phyloP scores from a whole-genome alignment of 2,888 invertebrate species.

The Drosophila affinis region DNA sequence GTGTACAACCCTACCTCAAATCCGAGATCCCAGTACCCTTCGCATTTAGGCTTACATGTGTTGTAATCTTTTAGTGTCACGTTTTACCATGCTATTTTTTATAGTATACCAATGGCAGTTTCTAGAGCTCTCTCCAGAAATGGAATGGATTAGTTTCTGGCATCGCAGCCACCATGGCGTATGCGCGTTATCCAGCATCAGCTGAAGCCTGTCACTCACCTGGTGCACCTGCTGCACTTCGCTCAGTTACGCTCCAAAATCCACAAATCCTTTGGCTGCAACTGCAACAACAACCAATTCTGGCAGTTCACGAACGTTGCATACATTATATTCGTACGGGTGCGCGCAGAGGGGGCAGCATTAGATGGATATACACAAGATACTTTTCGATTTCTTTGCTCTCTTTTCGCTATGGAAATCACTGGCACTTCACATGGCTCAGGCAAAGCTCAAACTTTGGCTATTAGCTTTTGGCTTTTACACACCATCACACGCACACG shows the following conservation, averaged over 20 bases:
- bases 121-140: neutral
- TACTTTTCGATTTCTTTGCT: conserved; percentile 11
- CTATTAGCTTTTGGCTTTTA: conserved; percentile 46
- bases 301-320: conserved; percentile 71
- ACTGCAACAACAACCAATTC: conserved; percentile 80
- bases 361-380: conserved; percentile 25
- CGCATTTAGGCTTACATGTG: neutral
- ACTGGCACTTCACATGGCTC: conserved; percentile 69
- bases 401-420: conserved; percentile 44
- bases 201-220: conserved; percentile 22
- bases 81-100: neutral
- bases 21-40: neutral
- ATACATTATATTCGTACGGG: conserved; percentile 67
- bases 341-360: conserved; percentile 37
- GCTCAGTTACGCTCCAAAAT: conserved; percentile 66
- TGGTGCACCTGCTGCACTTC: conserved; percentile 56
- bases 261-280: conserved; percentile 82
- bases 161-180: conserved; percentile 64
- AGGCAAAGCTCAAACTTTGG: conserved; percentile 42
- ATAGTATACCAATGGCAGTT: neutral
- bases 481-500: conserved; percentile 26
- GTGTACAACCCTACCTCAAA: too few relatives aligned
- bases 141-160: conserved; percentile 21
- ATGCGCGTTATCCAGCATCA: conserved; percentile 50
- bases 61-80: neutral